These are phyloP conservation scores for Pogonocherus hispidulus DNA, from an alignment of 2,888 invertebrate species.

Conservation along the genomic window DNA sequence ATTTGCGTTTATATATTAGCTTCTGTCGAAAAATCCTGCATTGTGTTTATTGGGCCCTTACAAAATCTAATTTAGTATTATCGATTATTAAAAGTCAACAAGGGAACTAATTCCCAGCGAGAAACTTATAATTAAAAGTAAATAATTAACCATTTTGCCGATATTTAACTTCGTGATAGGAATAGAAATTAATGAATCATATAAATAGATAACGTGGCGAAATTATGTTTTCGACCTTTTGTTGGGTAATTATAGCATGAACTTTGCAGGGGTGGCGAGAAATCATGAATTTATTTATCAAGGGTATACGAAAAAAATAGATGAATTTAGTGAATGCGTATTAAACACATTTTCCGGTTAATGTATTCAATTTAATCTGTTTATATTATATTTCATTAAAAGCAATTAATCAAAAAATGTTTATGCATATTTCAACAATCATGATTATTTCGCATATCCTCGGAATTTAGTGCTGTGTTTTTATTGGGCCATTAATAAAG, in stretches of 20 bases:
- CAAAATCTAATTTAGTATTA: slow-evolving; percentile 24
- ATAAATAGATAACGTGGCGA: slow-evolving; percentile 22
- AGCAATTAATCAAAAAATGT: too few species aligned
- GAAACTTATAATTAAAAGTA: slow-evolving; percentile 28
- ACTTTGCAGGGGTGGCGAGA: neutral
- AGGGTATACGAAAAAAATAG: neutral
- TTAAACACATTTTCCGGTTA: too few species aligned
- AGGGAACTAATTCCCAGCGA: slow-evolving; percentile 17
- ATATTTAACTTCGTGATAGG: slow-evolving; percentile 13
- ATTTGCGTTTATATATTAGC: slow-evolving; percentile 37
- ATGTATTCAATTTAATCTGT: too few species aligned
- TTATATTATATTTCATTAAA: too few species aligned
- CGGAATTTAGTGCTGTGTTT: too few species aligned
- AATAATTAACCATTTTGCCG: slow-evolving; percentile 20
- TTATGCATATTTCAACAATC: too few species aligned
- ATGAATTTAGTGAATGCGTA: too few species aligned
- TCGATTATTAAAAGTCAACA: slow-evolving; percentile 29
- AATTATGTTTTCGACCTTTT: neutral
- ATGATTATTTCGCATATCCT: too few species aligned
- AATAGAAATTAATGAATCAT: slow-evolving; percentile 18
- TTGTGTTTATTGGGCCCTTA: slow-evolving; percentile 38
- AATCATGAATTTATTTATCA: neutral
- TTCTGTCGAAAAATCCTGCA: slow-evolving; percentile 23
- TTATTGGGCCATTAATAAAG: too few species aligned
- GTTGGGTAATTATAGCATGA: slow-evolving; percentile 10